Conservation (phyloP, 2,797 vertebrate species). For the Fistularia commersonii region DNA sequence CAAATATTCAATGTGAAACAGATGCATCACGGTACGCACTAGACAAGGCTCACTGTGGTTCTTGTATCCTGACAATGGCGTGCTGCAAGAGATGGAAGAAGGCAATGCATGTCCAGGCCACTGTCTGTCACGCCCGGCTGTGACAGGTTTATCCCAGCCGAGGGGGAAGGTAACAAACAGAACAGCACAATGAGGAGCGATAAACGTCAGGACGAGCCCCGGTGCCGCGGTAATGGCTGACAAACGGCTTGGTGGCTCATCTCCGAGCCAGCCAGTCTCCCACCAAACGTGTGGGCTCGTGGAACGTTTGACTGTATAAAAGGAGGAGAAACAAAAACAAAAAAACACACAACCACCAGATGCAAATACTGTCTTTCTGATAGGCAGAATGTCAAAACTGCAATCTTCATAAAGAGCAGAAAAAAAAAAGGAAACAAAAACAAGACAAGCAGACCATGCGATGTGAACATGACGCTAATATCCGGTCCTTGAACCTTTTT, state of each 20-base stretch:
- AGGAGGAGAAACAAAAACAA: not conserved
- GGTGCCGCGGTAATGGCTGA: conserved; percentile 48
- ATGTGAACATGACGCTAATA: no score
- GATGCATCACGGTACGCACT: conserved; percentile 24
- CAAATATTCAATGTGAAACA: conserved; percentile 38
- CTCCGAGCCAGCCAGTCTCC: conserved; percentile 28
- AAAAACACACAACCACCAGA: not conserved
- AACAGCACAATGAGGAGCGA: conserved; percentile 47
- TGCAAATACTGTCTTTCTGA: no score
- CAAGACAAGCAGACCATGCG: no score
- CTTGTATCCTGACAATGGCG: conserved; percentile 20
- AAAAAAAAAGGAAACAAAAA: no score
- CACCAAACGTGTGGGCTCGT: conserved; percentile 8
- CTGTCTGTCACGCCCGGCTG: conserved; percentile 39
- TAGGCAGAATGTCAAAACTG: no score
- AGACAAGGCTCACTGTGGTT: conserved; percentile 17
- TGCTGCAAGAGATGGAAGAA: conserved; percentile 14
- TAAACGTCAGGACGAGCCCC: conserved; percentile 54
- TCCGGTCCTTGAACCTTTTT: no score
- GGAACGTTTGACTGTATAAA: not conserved
- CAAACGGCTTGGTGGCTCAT: conserved; percentile 50
- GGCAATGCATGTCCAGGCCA: conserved; percentile 16
- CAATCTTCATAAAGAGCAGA: no score
- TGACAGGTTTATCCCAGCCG: conserved; percentile 60
- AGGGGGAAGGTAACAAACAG: conserved; percentile 39